Conservation (phyloP, 2,888 invertebrate genomes). For the Aelia acuminata region DNA sequence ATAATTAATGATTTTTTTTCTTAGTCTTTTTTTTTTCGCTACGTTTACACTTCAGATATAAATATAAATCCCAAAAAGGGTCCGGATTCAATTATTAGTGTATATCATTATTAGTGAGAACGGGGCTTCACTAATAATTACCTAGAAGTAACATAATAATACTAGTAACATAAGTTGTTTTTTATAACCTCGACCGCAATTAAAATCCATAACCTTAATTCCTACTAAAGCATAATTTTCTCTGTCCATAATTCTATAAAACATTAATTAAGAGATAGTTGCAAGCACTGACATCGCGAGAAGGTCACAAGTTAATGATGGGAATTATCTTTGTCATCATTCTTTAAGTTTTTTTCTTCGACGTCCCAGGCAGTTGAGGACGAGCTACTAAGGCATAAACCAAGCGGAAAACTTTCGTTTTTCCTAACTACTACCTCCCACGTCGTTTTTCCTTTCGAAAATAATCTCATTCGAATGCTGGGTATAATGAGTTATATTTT, state of each 20-base stretch:
- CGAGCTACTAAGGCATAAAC: neutral
- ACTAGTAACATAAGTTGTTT: too few relatives aligned
- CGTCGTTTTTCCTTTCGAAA: neutral
- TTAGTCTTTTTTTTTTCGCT: too few relatives aligned
- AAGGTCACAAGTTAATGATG: neutral
- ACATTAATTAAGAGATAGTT: neutral
- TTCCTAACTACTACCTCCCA: neutral
- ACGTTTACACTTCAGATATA: too few relatives aligned
- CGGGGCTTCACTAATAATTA: too few relatives aligned
- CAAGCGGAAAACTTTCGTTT: constrained; percentile 22
- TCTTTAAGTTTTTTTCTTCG: neutral
- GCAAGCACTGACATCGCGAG: neutral
- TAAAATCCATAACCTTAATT: too few relatives aligned
- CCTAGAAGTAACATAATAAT: too few relatives aligned
- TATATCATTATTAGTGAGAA: too few relatives aligned
- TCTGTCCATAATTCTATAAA: neutral
- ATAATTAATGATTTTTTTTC: too few relatives aligned
- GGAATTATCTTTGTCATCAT: constrained; percentile 13
- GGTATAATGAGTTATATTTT: neutral
- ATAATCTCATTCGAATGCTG: neutral
- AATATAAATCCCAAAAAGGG: too few relatives aligned
- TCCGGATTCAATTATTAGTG: too few relatives aligned
- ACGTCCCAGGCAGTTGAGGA: neutral
- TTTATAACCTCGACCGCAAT: too few relatives aligned
- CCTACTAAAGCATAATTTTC: neutral